These are phyloP conservation scores for Lissonota sp. DNA, from an alignment of 2,888 invertebrate species.

Conservation along the genomic window DNA sequence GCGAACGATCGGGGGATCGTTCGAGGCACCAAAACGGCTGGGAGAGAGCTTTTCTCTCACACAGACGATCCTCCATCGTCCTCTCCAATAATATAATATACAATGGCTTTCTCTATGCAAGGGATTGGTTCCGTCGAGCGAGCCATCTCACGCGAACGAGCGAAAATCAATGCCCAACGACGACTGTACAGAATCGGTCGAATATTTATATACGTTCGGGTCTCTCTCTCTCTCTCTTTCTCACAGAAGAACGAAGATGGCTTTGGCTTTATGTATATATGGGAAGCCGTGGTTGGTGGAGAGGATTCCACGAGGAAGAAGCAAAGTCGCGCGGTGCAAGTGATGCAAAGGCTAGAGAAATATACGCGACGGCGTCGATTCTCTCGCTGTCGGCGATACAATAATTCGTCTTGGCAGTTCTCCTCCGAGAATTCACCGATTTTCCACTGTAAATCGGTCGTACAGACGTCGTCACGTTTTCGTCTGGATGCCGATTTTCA, in stretches of 20 bases:
- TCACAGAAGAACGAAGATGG: constrained; percentile 39
- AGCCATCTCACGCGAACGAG: constrained; percentile 61
- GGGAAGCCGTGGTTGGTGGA: constrained; percentile 22
- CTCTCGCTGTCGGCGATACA: constrained; percentile 61
- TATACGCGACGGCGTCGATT: constrained; percentile 56
- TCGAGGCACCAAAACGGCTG: constrained; percentile 56
- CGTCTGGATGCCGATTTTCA: constrained; percentile 40
- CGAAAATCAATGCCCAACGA: constrained; percentile 63
- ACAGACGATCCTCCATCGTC: neutral
- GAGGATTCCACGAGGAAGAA: constrained; percentile 17
- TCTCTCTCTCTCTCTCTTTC: constrained; percentile 1
- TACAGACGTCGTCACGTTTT: constrained; percentile 28
- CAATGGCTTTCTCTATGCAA: constrained; percentile 53
- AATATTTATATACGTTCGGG: constrained; percentile 15
- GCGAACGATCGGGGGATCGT: constrained; percentile 48
- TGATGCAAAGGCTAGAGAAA: constrained; percentile 19
- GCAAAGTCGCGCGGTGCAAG: constrained; percentile 24
- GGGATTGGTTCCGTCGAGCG: constrained; percentile 37
- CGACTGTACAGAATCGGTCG: constrained; percentile 52
- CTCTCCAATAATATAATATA: constrained; percentile 57
- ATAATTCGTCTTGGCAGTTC: constrained; percentile 63
- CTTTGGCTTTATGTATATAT: constrained; percentile 30
- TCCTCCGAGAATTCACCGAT: constrained; percentile 46
- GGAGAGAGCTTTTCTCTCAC: constrained; percentile 14
- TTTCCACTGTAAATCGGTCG: constrained; percentile 42